Evolutionary conservation across 2,113 vertebrate genomes (phyloP).

Genomic region (Tichodroma muraria): DNA sequence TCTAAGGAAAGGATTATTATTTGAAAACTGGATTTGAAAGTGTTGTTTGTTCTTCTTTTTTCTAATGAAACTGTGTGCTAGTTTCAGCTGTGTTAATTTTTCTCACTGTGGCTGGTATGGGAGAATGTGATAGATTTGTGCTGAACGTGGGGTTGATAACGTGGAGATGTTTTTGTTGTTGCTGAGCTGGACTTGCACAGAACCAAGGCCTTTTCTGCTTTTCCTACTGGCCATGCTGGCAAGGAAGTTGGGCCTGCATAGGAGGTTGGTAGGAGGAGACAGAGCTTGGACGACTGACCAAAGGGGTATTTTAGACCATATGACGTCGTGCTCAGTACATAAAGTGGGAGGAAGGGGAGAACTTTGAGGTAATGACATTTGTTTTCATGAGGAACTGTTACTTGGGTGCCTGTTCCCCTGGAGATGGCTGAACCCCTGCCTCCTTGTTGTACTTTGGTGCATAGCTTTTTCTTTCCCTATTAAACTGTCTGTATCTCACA

Average conservation of each 20-base stretch:
- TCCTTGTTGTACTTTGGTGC: not conserved
- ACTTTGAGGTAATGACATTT: not conserved
- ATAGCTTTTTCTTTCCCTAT: not conserved
- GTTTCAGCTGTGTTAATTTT: not conserved
- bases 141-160: not conserved
- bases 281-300: not conserved
- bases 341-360: not conserved
- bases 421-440: not conserved
- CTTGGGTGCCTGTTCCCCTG: not conserved
- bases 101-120: not conserved
- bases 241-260: not conserved
- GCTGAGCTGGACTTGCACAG: not conserved
- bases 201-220: not conserved
- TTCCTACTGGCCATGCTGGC: rapidly evolving
- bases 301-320: not conserved
- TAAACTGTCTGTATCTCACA: not conserved
- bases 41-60: not conserved
- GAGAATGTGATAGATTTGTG: not conserved
- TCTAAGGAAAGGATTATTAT: not conserved
- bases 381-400: not conserved
- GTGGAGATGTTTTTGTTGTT: not conserved
- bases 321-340: not conserved
- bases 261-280: not conserved
- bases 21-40: not conserved
- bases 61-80: not conserved